Percentiles rank a stretch among this genome's conserved stretches.
Evolutionary conservation across 2,113 vertebrate species (phyloP).

Genomic region (Sturnira hondurensis): DNA sequence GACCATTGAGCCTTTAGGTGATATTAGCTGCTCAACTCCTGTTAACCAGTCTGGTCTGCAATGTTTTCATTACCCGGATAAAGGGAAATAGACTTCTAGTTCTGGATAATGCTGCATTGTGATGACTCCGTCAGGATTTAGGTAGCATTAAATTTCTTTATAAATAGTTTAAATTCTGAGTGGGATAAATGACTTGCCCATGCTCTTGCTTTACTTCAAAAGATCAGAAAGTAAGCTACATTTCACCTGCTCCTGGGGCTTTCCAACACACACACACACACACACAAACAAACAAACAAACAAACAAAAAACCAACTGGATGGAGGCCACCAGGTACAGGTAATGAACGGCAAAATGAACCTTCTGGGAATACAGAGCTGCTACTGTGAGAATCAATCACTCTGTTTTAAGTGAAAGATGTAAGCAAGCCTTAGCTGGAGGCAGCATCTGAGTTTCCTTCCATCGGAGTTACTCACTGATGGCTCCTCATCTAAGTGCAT

Average conservation of each 20-base stretch:
- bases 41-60: not conserved
- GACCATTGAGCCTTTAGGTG: not conserved
- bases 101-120: not conserved
- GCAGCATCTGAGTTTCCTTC: not conserved
- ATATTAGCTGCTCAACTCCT: not conserved
- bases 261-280: not conserved
- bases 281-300: too few species aligned
- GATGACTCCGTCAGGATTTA: not conserved
- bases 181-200: not conserved
- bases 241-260: not conserved
- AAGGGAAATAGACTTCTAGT: slow-evolving; percentile 25
- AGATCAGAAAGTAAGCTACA: not conserved
- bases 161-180: not conserved
- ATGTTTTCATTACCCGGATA: not conserved
- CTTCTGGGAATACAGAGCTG: not conserved
- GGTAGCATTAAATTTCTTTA: not conserved
- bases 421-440: not conserved
- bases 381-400: not conserved
- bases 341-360: not conserved
- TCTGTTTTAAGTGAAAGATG: not conserved
- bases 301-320: not conserved
- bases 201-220: not conserved
- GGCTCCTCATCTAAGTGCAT: not conserved
- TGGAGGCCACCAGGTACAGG: not conserved
- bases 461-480: not conserved